Evolutionary conservation across 1,140 invertebrate genomes (phyloP), one percentile per base, ranked within the genome.

Genomic region (Tribolium madens): DNA sequence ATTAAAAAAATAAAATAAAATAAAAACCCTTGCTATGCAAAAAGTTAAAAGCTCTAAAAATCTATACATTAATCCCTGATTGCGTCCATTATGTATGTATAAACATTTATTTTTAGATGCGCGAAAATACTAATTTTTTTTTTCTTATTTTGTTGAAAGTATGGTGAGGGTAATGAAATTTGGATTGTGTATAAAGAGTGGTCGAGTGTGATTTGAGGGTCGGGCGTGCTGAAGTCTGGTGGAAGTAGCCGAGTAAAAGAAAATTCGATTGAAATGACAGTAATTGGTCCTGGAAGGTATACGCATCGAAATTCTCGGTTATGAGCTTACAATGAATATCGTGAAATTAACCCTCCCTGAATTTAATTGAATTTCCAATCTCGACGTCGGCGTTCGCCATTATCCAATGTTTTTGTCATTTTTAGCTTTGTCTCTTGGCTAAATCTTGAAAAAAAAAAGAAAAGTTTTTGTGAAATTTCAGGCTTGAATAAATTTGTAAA

Each of bases 291-390:
- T 72, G 50, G 46, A 64, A 75, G 74, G 74, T 75, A 75, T 73
- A 53, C 70, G 70, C 46, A 73, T 57, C 52, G 73, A 75, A 64
- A 57, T 46, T 72, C 57, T 64, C 57, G 57, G 57, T 64, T 64
- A 64, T 64, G 57, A 64, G 57, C 57, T 64, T 64, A 64, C 57
- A 64, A 64, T 64, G 57, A 64, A 48, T 52, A 72, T 72, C 57
- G 60, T 75, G 52, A 75, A 75, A 75, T 75, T 69, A 69, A 75
- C 74, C 60, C 60, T 75, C 60, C 60, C 42, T 26, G 48, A 75
- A 75, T 75, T 75, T 75, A 76, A 76, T 76, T 71, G 68, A 60
- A 76, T 71, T 76, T 76, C 64, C 47, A 76, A 60, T 76, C 31
- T 70, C 68, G 15, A 68, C 21, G 53, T 68, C 57, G 57, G 13